A percentile compares a stretch with the other conserved stretches of the same genome.
phyloP scores from a whole-genome alignment of 2,888 invertebrate species.

The Pteria penguin region DNA sequence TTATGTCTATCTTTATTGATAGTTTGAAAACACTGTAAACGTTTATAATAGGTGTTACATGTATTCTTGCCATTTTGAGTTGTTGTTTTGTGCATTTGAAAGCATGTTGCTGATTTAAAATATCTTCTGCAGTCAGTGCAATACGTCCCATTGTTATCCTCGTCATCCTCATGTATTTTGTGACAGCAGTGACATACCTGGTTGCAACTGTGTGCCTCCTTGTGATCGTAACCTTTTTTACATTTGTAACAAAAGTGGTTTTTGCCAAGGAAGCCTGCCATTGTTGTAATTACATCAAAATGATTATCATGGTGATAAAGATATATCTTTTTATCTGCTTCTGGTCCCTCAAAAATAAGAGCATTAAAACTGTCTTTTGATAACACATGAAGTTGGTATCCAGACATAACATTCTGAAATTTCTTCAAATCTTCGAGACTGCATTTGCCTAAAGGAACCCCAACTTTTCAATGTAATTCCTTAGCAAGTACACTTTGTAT shows the following conservation, averaged over 20 bases:
- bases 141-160: not conserved
- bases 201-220: constrained; percentile 46
- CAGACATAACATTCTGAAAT: constrained; percentile 35
- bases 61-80: constrained; percentile 8
- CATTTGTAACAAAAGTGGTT: constrained; percentile 43
- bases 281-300: constrained; percentile 45
- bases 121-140: constrained; percentile 19
- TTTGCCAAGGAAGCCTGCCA: constrained; percentile 43
- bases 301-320: constrained; percentile 44
- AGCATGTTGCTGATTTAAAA: constrained; percentile 15
- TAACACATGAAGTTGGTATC: constrained; percentile 35
- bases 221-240: constrained; percentile 48
- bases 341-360: constrained; percentile 44
- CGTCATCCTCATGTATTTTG: constrained; percentile 25
- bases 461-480: not conserved
- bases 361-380: constrained; percentile 50
- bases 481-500: not conserved
- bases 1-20: constrained; percentile 13
- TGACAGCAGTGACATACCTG: constrained; percentile 42
- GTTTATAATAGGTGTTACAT: constrained; percentile 2
- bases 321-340: constrained; percentile 44
- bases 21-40: constrained; percentile 9
- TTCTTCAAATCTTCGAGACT: constrained; percentile 19
- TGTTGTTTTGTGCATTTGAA: not conserved
- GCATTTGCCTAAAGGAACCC: not conserved